Conservation (phyloP, 2,888 invertebrate genomes). For the Emmelina monodactyla region DNA sequence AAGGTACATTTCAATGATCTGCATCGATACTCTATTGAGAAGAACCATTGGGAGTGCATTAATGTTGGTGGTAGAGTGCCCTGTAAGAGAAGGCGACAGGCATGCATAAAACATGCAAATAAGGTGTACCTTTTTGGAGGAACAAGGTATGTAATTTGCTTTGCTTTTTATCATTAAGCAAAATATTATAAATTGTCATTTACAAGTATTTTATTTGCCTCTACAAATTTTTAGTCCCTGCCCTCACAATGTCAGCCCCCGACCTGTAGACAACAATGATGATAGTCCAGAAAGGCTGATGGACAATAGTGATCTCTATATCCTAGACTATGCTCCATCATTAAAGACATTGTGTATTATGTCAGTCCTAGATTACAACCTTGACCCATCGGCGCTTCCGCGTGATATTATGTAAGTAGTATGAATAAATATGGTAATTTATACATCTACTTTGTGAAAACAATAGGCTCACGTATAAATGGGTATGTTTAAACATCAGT, state of each 20-base stretch:
- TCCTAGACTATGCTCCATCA: conserved; percentile 80
- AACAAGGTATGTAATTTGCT: conserved; percentile 70
- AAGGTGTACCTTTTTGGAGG: conserved; percentile 89
- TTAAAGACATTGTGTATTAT: conserved; percentile 77
- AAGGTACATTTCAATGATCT: conserved; percentile 86
- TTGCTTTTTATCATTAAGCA: background rate
- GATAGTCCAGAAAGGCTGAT: conserved; percentile 62
- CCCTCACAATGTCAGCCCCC: conserved; percentile 20
- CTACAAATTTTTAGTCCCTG: conserved; percentile 27
- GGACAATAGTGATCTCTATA: conserved; percentile 84
- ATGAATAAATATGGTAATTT: background rate
- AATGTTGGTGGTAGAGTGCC: conserved; percentile 68
- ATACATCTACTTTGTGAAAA: too few relatives aligned
- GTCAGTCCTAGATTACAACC: conserved; percentile 68
- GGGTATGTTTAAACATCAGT: too few relatives aligned
- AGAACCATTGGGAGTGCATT: conserved; percentile 69
- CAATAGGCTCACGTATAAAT: too few relatives aligned
- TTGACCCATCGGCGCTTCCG: conserved; percentile 72
- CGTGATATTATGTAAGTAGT: conserved; percentile 67
- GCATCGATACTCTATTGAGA: conserved; percentile 72
- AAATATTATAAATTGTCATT: background rate
- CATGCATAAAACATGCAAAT: conserved; percentile 77
- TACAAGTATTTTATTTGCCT: background rate
- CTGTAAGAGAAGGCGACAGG: conserved; percentile 76
- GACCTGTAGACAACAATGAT: conserved; percentile 23